A percentile compares a stretch with the other conserved stretches of the same genome.
Evolutionary conservation across 2,888 invertebrate species (phyloP).

Genomic region (Hipparchia sbordonii): DNA sequence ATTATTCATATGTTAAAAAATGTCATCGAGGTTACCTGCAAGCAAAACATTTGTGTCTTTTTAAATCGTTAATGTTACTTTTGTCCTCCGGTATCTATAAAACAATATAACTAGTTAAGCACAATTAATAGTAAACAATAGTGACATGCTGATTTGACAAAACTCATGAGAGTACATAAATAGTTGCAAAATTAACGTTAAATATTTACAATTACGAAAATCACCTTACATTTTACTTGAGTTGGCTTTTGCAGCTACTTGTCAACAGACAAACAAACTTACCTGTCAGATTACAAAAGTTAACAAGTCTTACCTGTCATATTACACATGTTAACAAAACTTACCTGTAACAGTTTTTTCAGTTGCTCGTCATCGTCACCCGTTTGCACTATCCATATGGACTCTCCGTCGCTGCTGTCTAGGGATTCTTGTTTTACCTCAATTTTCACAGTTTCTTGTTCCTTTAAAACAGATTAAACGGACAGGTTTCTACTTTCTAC

Average conservation of each 20-base stretch:
- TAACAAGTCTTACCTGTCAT: background rate
- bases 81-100: conserved; percentile 32
- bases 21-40: conserved; percentile 54
- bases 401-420: conserved; percentile 55
- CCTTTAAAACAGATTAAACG: background rate
- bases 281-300: background rate
- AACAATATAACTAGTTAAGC: background rate
- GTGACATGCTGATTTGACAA: background rate
- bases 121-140: background rate
- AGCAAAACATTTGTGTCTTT: conserved; percentile 57
- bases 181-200: too few species aligned
- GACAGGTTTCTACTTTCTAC: too few species aligned
- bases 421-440: conserved; percentile 68
- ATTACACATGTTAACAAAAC: conserved; percentile 4
- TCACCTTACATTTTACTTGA: too few species aligned
- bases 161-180: background rate
- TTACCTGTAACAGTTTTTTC: conserved; percentile 49
- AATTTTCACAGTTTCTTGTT: conserved; percentile 49
- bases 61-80: conserved; percentile 41
- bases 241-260: too few species aligned
- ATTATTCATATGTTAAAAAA: too few species aligned
- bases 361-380: conserved; percentile 60
- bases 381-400: conserved; percentile 74
- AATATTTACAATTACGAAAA: too few species aligned
- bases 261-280: background rate